Percentiles rank a stretch among this genome's conserved stretches.
Evolutionary conservation across 2,797 vertebrate genomes (phyloP).

Genomic region (Geotrypetes seraphini): DNA sequence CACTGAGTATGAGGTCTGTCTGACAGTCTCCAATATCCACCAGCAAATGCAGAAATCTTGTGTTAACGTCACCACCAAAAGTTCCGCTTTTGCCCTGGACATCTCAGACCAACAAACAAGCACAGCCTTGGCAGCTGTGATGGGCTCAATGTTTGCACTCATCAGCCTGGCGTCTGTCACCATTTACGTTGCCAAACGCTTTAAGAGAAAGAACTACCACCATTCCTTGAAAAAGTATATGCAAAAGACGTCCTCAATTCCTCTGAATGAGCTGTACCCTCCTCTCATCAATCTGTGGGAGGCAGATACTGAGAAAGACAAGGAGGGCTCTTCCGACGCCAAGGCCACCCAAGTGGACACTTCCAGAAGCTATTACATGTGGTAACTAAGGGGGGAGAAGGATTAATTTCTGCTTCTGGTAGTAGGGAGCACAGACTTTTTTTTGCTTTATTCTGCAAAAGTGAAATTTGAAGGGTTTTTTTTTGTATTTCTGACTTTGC

Average conservation of each 20-base stretch:
- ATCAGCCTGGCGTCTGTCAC: constrained; percentile 76
- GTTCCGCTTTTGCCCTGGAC: constrained; percentile 67
- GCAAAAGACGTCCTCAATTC: constrained; percentile 97
- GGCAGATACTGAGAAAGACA: constrained; percentile 89
- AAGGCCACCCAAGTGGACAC: constrained; percentile 93
- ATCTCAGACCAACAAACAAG: constrained; percentile 80
- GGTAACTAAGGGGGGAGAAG: constrained; percentile 77
- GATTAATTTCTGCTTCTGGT: constrained; percentile 60
- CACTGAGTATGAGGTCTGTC: constrained; percentile 91
- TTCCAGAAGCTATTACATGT: constrained; percentile 97
- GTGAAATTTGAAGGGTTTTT: constrained; percentile 61
- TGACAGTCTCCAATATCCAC: constrained; percentile 82
- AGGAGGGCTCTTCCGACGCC: constrained; percentile 76
- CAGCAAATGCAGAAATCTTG: constrained; percentile 88
- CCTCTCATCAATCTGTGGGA: constrained; percentile 98
- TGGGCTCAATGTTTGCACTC: constrained; percentile 84
- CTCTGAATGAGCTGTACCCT: constrained; percentile 90
- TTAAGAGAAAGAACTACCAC: constrained; percentile 95
- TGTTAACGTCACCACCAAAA: constrained; percentile 89
- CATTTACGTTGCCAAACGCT: constrained; percentile 77
- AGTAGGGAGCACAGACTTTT: constrained; percentile 82
- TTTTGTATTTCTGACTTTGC: constrained; percentile 74
- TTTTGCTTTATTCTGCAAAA: constrained; percentile 85
- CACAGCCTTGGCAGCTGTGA: constrained; percentile 79
- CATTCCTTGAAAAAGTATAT: constrained; percentile 97